Conservation (phyloP, 2,797 vertebrate genomes). For the Gila robusta region DNA sequence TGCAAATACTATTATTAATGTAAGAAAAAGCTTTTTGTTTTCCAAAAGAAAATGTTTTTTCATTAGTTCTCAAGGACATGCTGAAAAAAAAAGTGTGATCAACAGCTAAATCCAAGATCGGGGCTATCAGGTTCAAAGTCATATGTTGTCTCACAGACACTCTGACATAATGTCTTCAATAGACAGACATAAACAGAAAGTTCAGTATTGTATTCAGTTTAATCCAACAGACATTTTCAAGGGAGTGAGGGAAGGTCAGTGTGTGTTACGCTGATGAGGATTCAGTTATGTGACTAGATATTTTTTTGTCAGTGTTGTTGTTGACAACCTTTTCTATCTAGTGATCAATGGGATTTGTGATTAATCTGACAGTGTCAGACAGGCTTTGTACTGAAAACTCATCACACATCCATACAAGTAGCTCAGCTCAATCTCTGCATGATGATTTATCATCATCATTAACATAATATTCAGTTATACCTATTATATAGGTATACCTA, state of each 20-base stretch:
- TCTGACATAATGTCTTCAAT: slow-evolving; percentile 10
- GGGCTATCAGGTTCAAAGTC: background rate
- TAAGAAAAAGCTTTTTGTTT: background rate
- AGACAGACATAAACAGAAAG: slow-evolving; percentile 15
- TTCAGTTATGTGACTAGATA: slow-evolving; percentile 17
- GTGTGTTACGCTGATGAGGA: slow-evolving; percentile 29
- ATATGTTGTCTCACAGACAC: background rate
- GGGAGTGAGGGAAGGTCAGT: background rate
- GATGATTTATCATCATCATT: slow-evolving; percentile 17
- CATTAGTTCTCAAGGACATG: background rate
- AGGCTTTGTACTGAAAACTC: slow-evolving; percentile 25
- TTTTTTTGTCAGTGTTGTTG: slow-evolving; percentile 8
- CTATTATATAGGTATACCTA: background rate
- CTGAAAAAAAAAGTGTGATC: background rate
- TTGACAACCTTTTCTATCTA: slow-evolving; percentile 7
- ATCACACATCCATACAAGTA: slow-evolving; percentile 15
- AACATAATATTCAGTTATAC: too few relatives aligned
- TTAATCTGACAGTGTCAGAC: slow-evolving; percentile 38
- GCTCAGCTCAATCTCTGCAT: slow-evolving; percentile 2
- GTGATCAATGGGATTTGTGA: slow-evolving; percentile 37
- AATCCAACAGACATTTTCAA: slow-evolving; percentile 24
- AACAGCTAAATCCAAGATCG: slow-evolving; percentile 3
- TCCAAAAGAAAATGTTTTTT: background rate
- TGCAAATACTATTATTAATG: background rate
- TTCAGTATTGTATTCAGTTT: slow-evolving; percentile 38